A percentile compares a stretch with the other conserved stretches of the same genome.
Conservation (phyloP, 2,113 vertebrate genomes). For the Cyphomyrus discorhynchus region DNA sequence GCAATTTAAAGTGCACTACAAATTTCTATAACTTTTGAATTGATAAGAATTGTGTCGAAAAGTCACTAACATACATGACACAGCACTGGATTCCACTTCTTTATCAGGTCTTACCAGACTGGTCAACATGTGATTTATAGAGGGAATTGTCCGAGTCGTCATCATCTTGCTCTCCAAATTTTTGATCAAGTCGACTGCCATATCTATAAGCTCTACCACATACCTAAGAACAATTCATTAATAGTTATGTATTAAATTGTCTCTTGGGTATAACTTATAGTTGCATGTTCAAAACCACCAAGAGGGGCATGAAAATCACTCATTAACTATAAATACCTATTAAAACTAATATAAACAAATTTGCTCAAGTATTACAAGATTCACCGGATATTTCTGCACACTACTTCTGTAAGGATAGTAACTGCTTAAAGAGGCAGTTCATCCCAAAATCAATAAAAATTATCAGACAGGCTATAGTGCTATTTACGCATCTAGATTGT, state of each 20-base stretch:
- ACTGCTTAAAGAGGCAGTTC: background rate
- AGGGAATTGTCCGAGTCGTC: slow-evolving; percentile 51
- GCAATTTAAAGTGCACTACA: background rate
- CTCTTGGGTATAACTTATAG: background rate
- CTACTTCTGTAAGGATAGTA: background rate
- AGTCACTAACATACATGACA: background rate
- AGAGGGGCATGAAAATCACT: background rate
- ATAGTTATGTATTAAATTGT: background rate
- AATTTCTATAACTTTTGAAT: background rate
- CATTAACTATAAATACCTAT: background rate
- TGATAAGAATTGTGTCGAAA: background rate
- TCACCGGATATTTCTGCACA: background rate
- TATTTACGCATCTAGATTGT: background rate
- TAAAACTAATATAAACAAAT: background rate
- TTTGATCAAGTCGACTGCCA: slow-evolving; percentile 73
- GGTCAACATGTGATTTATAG: slow-evolving; percentile 43
- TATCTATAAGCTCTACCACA: slow-evolving; percentile 62
- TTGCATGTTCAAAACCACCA: background rate
- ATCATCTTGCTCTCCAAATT: slow-evolving; percentile 70
- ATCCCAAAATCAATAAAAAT: background rate
- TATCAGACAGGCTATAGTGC: background rate
- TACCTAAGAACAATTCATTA: slow-evolving; percentile 47
- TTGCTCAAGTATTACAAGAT: background rate
- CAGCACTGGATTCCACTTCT: background rate
- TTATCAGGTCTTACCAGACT: slow-evolving; percentile 69